Conservation (phyloP, 2,797 vertebrate genomes). For the Pipistrellus nathusii region DNA sequence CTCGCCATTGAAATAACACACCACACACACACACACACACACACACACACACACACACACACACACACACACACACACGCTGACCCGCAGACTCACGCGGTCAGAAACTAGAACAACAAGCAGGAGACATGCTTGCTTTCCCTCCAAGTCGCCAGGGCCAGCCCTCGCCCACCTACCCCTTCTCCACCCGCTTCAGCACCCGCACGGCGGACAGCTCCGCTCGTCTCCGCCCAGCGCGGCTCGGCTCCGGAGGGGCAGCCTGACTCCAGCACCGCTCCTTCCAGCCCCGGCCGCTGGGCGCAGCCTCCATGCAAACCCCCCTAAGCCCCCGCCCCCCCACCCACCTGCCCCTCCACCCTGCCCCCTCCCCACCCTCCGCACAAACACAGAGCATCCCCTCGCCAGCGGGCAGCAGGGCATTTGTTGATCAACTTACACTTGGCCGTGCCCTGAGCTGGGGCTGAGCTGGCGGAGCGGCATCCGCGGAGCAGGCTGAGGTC, state of each 20-base stretch:
- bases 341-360: constrained; percentile 12
- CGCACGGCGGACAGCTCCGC: constrained; percentile 85
- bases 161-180: constrained; percentile 77
- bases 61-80: constrained; percentile 18
- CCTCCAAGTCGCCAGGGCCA: constrained; percentile 47
- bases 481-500: constrained; percentile 81
- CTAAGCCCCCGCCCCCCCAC: constrained; percentile 79
- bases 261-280: constrained; percentile 80
- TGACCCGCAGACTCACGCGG: constrained; percentile 36
- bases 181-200: constrained; percentile 86
- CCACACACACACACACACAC: constrained; percentile 29
- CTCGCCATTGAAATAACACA: constrained; percentile 60
- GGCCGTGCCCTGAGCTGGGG: constrained; percentile 77
- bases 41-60: constrained; percentile 26
- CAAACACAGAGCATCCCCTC: constrained; percentile 41
- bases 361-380: constrained; percentile 75
- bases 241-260: constrained; percentile 76
- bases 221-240: too few species aligned
- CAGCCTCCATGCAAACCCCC: constrained; percentile 85
- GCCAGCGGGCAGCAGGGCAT: constrained; percentile 72
- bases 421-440: constrained; percentile 85
- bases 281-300: constrained; percentile 86
- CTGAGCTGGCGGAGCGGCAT: constrained; percentile 65
- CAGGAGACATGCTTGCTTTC: constrained; percentile 57
- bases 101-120: constrained; percentile 68